Evolutionary conservation across 1,140 invertebrate species (phyloP).

Genomic region (Drosophila littoralis): DNA sequence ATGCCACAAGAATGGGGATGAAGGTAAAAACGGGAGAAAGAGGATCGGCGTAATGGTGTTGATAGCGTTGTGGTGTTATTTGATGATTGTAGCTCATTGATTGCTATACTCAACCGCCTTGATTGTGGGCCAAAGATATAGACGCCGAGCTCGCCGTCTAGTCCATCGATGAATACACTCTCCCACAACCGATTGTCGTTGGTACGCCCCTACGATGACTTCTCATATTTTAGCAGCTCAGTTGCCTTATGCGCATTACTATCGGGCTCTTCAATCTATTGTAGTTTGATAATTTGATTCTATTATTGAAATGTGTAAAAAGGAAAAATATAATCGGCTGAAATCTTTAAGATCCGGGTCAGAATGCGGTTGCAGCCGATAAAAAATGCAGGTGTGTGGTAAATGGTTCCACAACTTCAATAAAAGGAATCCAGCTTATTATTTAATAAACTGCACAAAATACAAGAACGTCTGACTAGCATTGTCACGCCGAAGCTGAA

Average conservation of each 20-base stretch:
- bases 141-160: no score
- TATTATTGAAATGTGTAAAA: slow-evolving; percentile 18
- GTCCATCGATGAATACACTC: background rate
- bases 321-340: slow-evolving; percentile 1
- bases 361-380: background rate
- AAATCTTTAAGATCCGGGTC: slow-evolving; percentile 7
- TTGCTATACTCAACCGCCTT: slow-evolving; percentile 12
- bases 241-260: slow-evolving; percentile 1
- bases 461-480: no score
- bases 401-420: background rate
- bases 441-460: no score
- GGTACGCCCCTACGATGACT: slow-evolving; percentile 16
- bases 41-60: slow-evolving; percentile 8
- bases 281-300: background rate
- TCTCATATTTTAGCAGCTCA: slow-evolving; percentile 27
- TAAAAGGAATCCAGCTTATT: background rate
- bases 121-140: slow-evolving; percentile 5
- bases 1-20: background rate
- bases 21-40: background rate
- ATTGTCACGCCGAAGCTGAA: no score
- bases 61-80: background rate
- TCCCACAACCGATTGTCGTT: background rate
- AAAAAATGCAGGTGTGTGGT: slow-evolving; percentile 11
- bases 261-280: slow-evolving; percentile 15
- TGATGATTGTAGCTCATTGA: slow-evolving; percentile 8